Base-by-base conservation (phyloP, 2,888 invertebrate genomes). In the Eurytoma californica region DNA sequence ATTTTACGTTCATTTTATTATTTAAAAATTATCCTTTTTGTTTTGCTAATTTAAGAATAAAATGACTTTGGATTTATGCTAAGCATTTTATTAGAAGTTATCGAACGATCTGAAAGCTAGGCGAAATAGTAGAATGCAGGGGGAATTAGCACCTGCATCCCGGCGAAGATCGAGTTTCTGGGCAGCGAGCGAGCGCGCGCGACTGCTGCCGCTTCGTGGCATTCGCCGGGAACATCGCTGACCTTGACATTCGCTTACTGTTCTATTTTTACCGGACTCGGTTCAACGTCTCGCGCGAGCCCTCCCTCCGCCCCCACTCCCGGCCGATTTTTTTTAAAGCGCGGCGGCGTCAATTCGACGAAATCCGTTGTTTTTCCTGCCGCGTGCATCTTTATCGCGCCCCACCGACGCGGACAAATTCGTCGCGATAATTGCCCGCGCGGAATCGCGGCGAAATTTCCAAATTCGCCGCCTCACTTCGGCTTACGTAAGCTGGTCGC, bases 201-300 rank as follows among this genome's bases (percentile, higher is more conserved):
- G 67, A 30, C 20, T n/a, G 60, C 28, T 3, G 51, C 47, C 9
- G 70, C 65, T 68, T 68, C 61, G 63, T 70, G 63, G 61, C 55
- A 55, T 57, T 24, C 63, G 66, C 49, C 63, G 73, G 39, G 67
- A 39, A 77, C 73, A 69, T 65, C 72, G 55, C 53, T 77, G 81
- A 81, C 81, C 81, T 81, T 81, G 81, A 81, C 81, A 81, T 81
- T 81, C 73, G 79, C 76, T 58, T 72, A 51, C 61, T 78, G 77
- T 77, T 82, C 80, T 80, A 82, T 82, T 82, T 80, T 82, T 82
- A 82, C 77, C 82, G 63, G 49, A 55, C 76, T 30, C 82, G 75
- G 80, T 82, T 75, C 82, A 75, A 80, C 78, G 82, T 78, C 70
- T 80, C 76, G 55, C 60, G 67, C 70, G 75, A 75, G 47, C 65